phyloP scores from a whole-genome alignment of 2,113 vertebrate species.

The Sisor rabdophorus region DNA sequence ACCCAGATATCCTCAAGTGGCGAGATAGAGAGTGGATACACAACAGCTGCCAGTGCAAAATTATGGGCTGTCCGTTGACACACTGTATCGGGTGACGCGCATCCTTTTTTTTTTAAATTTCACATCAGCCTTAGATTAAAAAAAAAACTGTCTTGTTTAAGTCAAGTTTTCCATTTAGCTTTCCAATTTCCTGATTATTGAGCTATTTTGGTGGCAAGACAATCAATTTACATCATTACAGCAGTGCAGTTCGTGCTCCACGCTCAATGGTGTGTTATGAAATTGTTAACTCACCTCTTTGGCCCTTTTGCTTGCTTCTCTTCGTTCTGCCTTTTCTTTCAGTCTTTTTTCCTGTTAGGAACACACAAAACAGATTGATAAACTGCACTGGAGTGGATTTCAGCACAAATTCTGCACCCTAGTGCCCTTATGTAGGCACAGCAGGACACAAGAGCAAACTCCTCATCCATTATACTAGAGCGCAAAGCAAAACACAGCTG shows the following conservation, averaged over 20 bases:
- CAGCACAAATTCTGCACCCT: constrained; percentile 10
- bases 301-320: constrained; percentile 68
- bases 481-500: neutral
- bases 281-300: constrained; percentile 65
- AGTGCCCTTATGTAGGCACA: constrained; percentile 18
- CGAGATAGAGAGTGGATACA: constrained; percentile 25
- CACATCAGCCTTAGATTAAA: neutral
- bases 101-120: neutral
- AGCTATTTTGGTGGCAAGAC: neutral
- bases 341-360: constrained; percentile 74
- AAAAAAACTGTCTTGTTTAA: constrained; percentile 2
- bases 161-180: neutral
- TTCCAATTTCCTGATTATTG: neutral
- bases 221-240: neutral
- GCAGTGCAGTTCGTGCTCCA: neutral
- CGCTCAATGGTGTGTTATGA: neutral
- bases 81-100: neutral
- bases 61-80: constrained; percentile 11
- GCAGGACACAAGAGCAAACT: constrained; percentile 12
- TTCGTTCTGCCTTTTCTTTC: constrained; percentile 77
- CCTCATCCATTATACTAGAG: constrained; percentile 21
- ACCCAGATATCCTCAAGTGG: constrained; percentile 38
- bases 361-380: constrained; percentile 47
- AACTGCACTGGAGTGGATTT: constrained; percentile 3
- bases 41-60: constrained; percentile 46